Evolutionary conservation across 2,797 vertebrate genomes (phyloP), one percentile per base, ranked within the genome.

Genomic region (Clarias laeviceps): DNA sequence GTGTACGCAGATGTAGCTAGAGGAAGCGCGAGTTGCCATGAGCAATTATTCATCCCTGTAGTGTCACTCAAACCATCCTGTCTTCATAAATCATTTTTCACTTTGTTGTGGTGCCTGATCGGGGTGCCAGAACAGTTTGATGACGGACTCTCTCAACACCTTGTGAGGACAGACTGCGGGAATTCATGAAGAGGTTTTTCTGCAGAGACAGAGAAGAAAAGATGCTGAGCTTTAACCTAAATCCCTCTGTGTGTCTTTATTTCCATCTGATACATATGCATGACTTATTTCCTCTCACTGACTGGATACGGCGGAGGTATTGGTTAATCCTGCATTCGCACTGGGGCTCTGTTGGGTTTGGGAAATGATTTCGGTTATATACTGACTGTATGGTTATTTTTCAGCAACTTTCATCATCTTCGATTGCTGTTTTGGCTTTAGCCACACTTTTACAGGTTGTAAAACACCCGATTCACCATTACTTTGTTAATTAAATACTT

Each of bases 241-340:
- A 87, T 84, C 62, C 72, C 73, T 74, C 45, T 56, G 37, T 83
- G 79, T 83, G 83, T 86, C 57, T 84, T 80, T 89, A 76, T 84
- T 87, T 87, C 68, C 68, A 84, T 85, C 77, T 88, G 80, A 88
- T 88, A 50, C 82, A 88, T 88, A 89, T 86, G 86, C 62, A 90
- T 86, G 84, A 59, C 64, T 12, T 27, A 45, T 70, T 66, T 32
- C 59, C 68, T 17, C 78, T 76, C 68, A 76, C 68, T 50, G 76
- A 56, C 45, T 74, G 82, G 18, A 69, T 82, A 61, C 32, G 27
- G 32, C 37, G 57, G 61, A 84, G 69, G 76, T 80, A 59, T 74
- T 66, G 82, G 74, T 80, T 79, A 80, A 78, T 80, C 45, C 57
- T 80, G 68, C 37, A 59, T 83, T 74, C 73, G 27, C 61, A 74